Evolutionary conservation across 2,888 invertebrate species (phyloP), one percentile per base, ranked within the genome.

Genomic region (Resseliella maxima): DNA sequence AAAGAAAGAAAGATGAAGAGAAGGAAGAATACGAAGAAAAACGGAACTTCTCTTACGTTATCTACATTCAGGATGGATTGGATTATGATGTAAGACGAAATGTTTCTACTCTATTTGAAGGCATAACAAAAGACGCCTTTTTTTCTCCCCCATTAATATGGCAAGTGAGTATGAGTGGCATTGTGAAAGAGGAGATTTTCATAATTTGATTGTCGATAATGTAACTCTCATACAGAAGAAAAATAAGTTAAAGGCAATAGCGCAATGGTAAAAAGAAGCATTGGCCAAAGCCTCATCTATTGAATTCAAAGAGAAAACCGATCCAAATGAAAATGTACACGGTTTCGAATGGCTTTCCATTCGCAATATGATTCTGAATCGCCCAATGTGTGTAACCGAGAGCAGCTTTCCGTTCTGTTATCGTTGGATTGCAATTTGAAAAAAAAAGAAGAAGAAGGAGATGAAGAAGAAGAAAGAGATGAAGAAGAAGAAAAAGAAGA

Each of bases 151-250:
- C 36, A 72, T 72, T 72, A 72, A 72, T 72, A 72, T 72, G 15
- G 72, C 15, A 72, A 59, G 59, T 59, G 59, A 59, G 24, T 59
- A 24, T 59, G 59, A 24, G 24, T 59, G 59, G 59, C 24, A 18
- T 59, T 24, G 59, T 59, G 59, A 59, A 59, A 59, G 59, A 59
- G 59, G 36, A 72, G 72, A 72, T 72, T 72, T 72, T 72, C 72
- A 72, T 72, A 72, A 72, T 72, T 72, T 72, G 72, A 72, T 72
- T 72, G 72, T 36, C n/a, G 72, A 72, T 72, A 72, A 72, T 72
- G 59, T 59, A 59, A 15, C 50, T 41, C 41, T 41, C 41, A 41
- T 41, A 41, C 41, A 41, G 12, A 41, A 5, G 12, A 8, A 50
- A 8, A 50, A 1, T 15, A 18, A 18, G 46, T 18, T 8, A 50